These are phyloP conservation scores for Patella depressa DNA, from an alignment of 2,888 invertebrate species.

Conservation along the genomic window DNA sequence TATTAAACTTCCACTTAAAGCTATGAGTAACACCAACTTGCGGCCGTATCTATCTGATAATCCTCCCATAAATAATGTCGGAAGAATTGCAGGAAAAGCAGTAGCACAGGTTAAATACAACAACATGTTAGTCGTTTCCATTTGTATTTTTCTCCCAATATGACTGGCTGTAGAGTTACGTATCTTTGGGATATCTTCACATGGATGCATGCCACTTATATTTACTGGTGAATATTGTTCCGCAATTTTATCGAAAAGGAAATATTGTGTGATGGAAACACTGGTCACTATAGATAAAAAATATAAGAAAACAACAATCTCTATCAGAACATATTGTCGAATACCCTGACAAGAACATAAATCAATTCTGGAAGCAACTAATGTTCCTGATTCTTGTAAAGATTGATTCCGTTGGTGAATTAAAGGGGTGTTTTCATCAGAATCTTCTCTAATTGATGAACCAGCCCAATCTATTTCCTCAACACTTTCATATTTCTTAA, in stretches of 20 bases:
- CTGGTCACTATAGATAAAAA: not conserved
- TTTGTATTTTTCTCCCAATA: constrained; percentile 18
- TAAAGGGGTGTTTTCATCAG: not conserved
- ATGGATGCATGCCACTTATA: constrained; percentile 15
- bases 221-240: constrained; percentile 8
- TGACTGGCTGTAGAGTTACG: constrained; percentile 11
- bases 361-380: not conserved
- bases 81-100: constrained; percentile 29
- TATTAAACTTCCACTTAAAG: constrained; percentile 32
- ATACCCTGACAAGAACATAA: not conserved
- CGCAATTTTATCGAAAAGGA: constrained; percentile 16
- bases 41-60: constrained; percentile 36
- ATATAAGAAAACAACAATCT: constrained; percentile 1
- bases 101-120: constrained; percentile 26
- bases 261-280: constrained; percentile 13
- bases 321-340: constrained; percentile 11
- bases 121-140: constrained; percentile 20
- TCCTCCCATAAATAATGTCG: constrained; percentile 35
- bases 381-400: not conserved
- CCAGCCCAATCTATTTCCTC: not conserved
- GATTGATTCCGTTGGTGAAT: not conserved
- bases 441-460: not conserved
- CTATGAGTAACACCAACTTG: constrained; percentile 34
- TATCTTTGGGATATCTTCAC: not conserved
- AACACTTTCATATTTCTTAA: not conserved